Evolutionary conservation across 1,140 invertebrate species (phyloP).

Genomic region (Agrypnia vestita): DNA sequence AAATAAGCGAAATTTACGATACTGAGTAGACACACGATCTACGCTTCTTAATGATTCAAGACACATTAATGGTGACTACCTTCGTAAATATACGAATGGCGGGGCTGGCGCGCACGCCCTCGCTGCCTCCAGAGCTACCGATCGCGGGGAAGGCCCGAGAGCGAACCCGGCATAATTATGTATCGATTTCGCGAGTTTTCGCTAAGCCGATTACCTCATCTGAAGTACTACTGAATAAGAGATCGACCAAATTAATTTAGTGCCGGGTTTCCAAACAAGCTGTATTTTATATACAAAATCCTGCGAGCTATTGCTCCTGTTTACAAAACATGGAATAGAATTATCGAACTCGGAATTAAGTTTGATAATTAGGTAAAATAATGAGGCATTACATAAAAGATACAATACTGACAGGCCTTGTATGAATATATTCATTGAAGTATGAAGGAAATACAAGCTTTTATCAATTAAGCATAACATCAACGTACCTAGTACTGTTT

Average conservation of each 20-base stretch:
- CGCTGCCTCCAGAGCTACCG: background rate
- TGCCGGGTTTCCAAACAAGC: constrained; percentile 40
- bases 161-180: constrained; percentile 48
- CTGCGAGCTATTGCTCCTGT: constrained; percentile 23
- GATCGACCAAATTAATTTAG: constrained; percentile 59
- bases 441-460: no score
- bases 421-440: no score
- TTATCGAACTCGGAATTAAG: constrained; percentile 26
- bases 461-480: no score
- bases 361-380: constrained; percentile 27
- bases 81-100: no score
- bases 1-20: no score
- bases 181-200: constrained; percentile 60
- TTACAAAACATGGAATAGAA: constrained; percentile 20
- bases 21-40: no score
- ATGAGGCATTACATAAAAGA: constrained; percentile 24
- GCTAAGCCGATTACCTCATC: constrained; percentile 60
- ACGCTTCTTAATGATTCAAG: no score
- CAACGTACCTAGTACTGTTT: no score
- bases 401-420: background rate
- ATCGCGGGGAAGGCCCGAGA: background rate
- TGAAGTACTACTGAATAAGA: constrained; percentile 53
- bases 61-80: no score
- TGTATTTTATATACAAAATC: constrained; percentile 25
- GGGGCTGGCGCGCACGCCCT: background rate